A percentile compares a stretch with the other conserved stretches of the same genome.
These are phyloP conservation scores for Capreolus pygargus DNA, from an alignment of 2,113 vertebrate genomes.

Conservation along the genomic window DNA sequence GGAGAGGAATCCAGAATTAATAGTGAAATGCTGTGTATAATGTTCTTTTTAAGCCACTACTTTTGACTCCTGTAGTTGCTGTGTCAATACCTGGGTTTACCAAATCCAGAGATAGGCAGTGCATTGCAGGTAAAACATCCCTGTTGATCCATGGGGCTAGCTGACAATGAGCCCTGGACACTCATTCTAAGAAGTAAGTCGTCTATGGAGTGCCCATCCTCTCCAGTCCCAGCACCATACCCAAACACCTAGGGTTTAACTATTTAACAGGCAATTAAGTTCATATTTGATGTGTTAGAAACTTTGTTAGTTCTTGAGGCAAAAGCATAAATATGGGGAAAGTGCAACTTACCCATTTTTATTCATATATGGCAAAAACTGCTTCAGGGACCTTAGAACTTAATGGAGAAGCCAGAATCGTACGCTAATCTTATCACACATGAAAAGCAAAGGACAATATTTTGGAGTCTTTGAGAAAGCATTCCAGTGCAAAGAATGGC, in stretches of 20 bases:
- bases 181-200: neutral
- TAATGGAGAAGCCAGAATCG: neutral
- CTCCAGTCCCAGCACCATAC: too few species aligned
- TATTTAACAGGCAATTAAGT: neutral
- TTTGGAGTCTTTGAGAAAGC: neutral
- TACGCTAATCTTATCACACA: neutral
- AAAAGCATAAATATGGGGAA: neutral
- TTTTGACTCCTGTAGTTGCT: neutral
- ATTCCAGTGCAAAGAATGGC: neutral
- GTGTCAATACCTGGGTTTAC: neutral
- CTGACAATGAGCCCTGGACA: neutral
- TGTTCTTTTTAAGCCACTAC: neutral
- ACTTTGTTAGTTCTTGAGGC: neutral
- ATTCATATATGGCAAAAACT: neutral
- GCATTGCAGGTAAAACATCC: neutral
- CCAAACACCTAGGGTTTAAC: neutral
- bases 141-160: neutral
- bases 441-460: neutral
- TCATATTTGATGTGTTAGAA: neutral
- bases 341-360: neutral
- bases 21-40: neutral
- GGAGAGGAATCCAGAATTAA: neutral
- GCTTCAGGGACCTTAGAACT: neutral
- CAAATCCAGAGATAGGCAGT: neutral
- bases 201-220: neutral